Conservation (phyloP, 2,797 vertebrate genomes). For the Triplophysa yarkandensis region DNA sequence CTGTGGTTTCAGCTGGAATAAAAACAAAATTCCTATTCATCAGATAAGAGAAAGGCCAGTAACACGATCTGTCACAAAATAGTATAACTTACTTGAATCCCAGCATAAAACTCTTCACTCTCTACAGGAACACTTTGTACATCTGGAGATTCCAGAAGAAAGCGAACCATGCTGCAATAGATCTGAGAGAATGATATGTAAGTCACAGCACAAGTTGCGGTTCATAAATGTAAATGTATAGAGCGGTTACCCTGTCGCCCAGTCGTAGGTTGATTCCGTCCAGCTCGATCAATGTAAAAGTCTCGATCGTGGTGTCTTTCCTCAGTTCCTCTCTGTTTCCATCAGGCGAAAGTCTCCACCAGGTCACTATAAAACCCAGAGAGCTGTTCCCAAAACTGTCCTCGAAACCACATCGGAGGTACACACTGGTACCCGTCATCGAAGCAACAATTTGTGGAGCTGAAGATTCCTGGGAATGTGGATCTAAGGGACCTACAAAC, state of each 20-base stretch:
- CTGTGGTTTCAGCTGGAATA: constrained; percentile 79
- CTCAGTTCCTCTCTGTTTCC: constrained; percentile 84
- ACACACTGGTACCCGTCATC: constrained; percentile 68
- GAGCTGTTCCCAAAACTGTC: constrained; percentile 72
- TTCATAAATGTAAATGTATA: neutral
- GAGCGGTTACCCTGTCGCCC: constrained; percentile 81
- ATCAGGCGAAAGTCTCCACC: constrained; percentile 83
- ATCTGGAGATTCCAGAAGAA: constrained; percentile 82
- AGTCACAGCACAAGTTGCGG: too few relatives aligned
- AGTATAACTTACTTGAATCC: constrained; percentile 77
- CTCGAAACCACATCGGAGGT: constrained; percentile 82
- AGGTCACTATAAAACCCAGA: constrained; percentile 80
- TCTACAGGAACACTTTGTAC: constrained; percentile 72
- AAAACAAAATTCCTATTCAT: too few relatives aligned
- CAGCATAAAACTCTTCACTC: constrained; percentile 88
- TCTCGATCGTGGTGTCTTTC: constrained; percentile 80
- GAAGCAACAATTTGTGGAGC: constrained; percentile 74
- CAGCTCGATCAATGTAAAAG: constrained; percentile 81
- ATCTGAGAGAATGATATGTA: constrained; percentile 70
- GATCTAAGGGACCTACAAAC: constrained; percentile 45
- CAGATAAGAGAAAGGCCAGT: too few relatives aligned
- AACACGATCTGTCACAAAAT: neutral
- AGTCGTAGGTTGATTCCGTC: constrained; percentile 89
- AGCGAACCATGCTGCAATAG: constrained; percentile 83
- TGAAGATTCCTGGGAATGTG: constrained; percentile 68